Evolutionary conservation across 2,797 vertebrate species (phyloP).

Genomic region (Lagorchestes hirsutus): DNA sequence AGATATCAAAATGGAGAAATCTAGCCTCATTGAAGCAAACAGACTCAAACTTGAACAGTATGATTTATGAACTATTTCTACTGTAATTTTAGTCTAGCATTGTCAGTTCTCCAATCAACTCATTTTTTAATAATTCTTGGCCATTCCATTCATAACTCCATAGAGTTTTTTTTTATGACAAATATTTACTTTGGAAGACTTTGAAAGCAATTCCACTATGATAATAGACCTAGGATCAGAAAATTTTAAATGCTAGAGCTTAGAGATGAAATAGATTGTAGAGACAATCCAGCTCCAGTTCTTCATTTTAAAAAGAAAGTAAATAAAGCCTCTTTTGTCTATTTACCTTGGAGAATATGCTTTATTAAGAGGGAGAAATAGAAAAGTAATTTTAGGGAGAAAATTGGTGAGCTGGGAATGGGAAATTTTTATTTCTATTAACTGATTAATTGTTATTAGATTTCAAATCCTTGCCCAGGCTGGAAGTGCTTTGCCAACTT

Average conservation of each 20-base stretch:
- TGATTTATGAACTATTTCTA: neutral
- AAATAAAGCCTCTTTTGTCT: neutral
- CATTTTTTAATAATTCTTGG: slow-evolving; percentile 6
- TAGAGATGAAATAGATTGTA: neutral
- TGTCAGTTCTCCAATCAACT: neutral
- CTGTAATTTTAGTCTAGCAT: slow-evolving; percentile 17
- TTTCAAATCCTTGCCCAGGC: neutral
- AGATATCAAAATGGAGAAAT: neutral
- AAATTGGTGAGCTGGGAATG: neutral
- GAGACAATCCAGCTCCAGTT: neutral
- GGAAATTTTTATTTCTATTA: neutral
- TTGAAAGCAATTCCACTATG: neutral
- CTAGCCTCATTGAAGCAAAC: neutral
- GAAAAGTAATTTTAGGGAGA: neutral
- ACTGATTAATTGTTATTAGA: neutral
- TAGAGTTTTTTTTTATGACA: neutral
- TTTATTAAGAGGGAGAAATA: neutral
- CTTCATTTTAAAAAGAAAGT: neutral
- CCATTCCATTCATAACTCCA: neutral
- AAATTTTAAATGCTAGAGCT: neutral
- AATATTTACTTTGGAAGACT: neutral
- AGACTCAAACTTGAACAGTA: neutral
- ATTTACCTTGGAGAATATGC: neutral
- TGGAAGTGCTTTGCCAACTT: neutral
- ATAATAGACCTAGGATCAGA: neutral